phyloP scores from a whole-genome alignment of 2,797 vertebrate genomes.

The Mycteria americana region DNA sequence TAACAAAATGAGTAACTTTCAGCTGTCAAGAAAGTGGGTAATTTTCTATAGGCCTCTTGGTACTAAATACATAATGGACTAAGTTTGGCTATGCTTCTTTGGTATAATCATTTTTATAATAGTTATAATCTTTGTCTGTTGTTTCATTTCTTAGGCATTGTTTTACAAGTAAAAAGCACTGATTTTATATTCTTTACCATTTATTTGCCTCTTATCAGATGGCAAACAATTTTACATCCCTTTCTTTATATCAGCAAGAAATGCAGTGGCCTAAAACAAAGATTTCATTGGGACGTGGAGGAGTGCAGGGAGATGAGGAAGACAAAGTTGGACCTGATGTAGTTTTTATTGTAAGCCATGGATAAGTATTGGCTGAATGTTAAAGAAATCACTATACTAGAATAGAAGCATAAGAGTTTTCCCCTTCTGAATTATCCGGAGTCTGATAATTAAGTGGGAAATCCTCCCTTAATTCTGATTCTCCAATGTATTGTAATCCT shows the following conservation, averaged over 20 bases:
- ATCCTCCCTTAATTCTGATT: conserved; percentile 22
- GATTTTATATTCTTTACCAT: neutral
- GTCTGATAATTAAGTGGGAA: conserved; percentile 2
- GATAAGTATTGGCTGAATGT: neutral
- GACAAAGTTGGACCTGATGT: neutral
- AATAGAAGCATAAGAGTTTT: neutral
- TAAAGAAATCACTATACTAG: neutral
- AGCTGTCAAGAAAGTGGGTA: neutral
- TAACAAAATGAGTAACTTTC: neutral
- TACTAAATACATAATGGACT: neutral
- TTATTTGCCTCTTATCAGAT: neutral
- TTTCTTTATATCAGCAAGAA: neutral
- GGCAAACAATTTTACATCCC: neutral
- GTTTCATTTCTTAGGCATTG: neutral
- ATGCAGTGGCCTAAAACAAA: neutral
- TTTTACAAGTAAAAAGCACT: neutral
- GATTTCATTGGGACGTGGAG: neutral
- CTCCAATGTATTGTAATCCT: neutral
- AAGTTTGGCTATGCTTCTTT: neutral
- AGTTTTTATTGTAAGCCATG: neutral
- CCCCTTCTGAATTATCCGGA: neutral
- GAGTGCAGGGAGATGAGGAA: neutral
- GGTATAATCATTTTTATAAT: neutral
- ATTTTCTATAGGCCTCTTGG: neutral
- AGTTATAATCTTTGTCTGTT: neutral